Evolutionary conservation across 2,113 vertebrate genomes (phyloP), one percentile per base, ranked within the genome.

Genomic region (Capreolus pygargus): DNA sequence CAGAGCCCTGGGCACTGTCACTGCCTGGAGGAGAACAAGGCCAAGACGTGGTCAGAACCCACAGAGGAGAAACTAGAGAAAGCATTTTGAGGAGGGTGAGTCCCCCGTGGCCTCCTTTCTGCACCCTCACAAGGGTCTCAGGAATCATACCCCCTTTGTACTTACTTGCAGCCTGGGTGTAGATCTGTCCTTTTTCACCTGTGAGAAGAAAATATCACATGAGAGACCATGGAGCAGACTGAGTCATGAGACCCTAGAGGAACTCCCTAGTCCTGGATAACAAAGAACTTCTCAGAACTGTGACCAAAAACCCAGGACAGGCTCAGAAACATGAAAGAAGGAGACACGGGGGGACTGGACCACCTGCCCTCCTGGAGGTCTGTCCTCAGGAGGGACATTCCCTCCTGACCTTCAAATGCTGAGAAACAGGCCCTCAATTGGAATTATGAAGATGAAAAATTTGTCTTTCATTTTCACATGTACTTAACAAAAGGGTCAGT

Each of bases 61-160:
- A 8, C 3, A 16, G 25, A 1, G 83, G 36, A 47, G 3, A 6
- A 13, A n/a, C 1, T 3, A 2, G 33, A 54, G 86, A 25, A 57
- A 27, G 7, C 23, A 58, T 50, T 36, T 1, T 54, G 8, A 39
- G 15, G 10, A 17, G 7, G 21, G 7, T 1, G 14, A 83, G 43
- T 2, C 33, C 50, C 25, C n/a, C 19, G 7, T 0, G 14, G 60
- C 5, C 23, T 74, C 55, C 17, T 0, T 0, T 58, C 23, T 86
- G 2, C 27, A 79, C 14, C 47, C 6, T 21, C 52, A 28, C 45
- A 70, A 87, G 21, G 30, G 15, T 27, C 27, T 78, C 39, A 23
- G 93, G 45, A 60, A 21, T 43, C 55, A 91, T 17, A 50, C 3
- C 12, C 2, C 9, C 21, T 17, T 1, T 3, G 13, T 30, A 92